Evolutionary conservation across 2,797 vertebrate genomes (phyloP).

Genomic region (Anableps anableps): DNA sequence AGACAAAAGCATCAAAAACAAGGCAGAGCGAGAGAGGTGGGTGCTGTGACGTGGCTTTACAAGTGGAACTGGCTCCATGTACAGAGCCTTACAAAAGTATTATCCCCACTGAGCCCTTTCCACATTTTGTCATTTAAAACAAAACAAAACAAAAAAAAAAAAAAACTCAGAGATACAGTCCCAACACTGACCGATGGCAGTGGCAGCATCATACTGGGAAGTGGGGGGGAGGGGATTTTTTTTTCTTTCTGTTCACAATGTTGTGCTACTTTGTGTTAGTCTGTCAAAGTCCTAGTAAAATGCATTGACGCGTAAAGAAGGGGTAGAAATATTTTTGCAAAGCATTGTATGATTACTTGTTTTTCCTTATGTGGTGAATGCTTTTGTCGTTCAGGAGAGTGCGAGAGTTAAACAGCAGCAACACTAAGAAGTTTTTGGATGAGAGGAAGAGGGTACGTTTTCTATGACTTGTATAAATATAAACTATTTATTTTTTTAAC

Average conservation of each 20-base stretch:
- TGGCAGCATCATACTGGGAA: too few relatives aligned
- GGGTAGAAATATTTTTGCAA: neutral
- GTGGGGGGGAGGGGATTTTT: too few relatives aligned
- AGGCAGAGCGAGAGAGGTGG: conserved; percentile 97
- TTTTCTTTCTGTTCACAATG: too few relatives aligned
- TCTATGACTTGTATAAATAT: neutral
- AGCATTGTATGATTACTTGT: neutral
- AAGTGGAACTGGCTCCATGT: too few relatives aligned
- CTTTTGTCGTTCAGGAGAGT: conserved; percentile 82
- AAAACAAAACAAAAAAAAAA: too few relatives aligned
- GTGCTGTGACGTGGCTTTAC: conserved; percentile 13
- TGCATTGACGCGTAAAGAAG: too few relatives aligned
- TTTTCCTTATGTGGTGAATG: neutral
- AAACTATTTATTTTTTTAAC: neutral
- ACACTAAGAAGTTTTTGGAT: conserved; percentile 99
- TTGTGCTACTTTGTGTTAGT: too few relatives aligned
- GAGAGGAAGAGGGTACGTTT: conserved; percentile 94
- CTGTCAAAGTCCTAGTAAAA: neutral
- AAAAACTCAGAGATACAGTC: too few relatives aligned
- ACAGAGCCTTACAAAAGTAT: neutral
- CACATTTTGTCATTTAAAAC: neutral
- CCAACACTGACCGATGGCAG: too few relatives aligned
- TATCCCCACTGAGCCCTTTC: too few relatives aligned
- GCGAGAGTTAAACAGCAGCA: conserved; percentile 97
- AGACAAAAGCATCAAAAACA: conserved; percentile 99